Conservation (phyloP, 2,888 invertebrate species). For the Palloptera scutellata region DNA sequence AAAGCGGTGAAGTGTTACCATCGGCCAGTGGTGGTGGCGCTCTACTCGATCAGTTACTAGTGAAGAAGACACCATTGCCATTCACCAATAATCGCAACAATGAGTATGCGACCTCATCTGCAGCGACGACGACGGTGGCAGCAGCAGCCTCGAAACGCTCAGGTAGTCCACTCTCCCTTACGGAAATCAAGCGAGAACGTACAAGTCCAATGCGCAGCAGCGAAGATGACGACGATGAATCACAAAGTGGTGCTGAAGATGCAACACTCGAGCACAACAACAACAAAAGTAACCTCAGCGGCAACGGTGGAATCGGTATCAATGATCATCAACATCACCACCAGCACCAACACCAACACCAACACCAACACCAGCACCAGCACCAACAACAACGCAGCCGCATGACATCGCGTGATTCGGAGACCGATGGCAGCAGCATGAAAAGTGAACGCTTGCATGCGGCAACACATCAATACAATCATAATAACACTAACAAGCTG, state of each 20-base stretch:
- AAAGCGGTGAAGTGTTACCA: slow-evolving; percentile 64
- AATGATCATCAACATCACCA: slow-evolving; percentile 37
- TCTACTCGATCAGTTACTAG: slow-evolving; percentile 71
- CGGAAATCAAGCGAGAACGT: slow-evolving; percentile 70
- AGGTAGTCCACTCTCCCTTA: slow-evolving; percentile 55
- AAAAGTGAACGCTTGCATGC: slow-evolving; percentile 30
- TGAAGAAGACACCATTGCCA: slow-evolving; percentile 67
- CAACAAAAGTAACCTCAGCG: slow-evolving; percentile 43
- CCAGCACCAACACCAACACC: slow-evolving; percentile 41
- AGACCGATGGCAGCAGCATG: slow-evolving; percentile 49
- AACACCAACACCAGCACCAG: slow-evolving; percentile 39
- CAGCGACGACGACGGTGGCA: slow-evolving; percentile 26
- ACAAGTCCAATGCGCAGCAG: slow-evolving; percentile 49
- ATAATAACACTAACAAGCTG: slow-evolving; percentile 45
- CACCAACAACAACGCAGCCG: slow-evolving; percentile 44
- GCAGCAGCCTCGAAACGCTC: slow-evolving; percentile 50
- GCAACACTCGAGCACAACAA: slow-evolving; percentile 44
- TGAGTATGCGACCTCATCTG: slow-evolving; percentile 46
- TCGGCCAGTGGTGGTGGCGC: slow-evolving; percentile 64
- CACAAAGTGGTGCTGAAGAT: slow-evolving; percentile 45
- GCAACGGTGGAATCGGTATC: slow-evolving; percentile 44
- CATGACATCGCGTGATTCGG: slow-evolving; percentile 56
- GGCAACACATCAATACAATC: slow-evolving; percentile 36
- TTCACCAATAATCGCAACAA: slow-evolving; percentile 53
- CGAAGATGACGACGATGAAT: slow-evolving; percentile 44